Evolutionary conservation across 2,888 invertebrate genomes (phyloP).

Genomic region (Drosophila anomelani): DNA sequence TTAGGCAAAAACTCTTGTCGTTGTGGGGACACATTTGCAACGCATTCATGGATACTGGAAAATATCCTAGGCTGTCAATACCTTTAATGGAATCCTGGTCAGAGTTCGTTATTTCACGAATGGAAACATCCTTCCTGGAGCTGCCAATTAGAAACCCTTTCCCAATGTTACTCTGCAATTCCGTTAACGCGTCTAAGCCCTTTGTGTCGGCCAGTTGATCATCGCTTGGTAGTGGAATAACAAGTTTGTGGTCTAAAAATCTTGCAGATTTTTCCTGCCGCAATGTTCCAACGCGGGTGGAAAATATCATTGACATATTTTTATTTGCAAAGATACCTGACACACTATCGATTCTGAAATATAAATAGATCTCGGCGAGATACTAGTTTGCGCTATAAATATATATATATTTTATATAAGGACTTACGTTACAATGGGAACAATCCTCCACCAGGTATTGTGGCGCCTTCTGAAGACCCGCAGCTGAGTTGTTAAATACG

Average conservation of each 20-base stretch:
- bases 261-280: conserved; percentile 58
- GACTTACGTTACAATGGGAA: conserved; percentile 77
- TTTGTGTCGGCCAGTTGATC: not conserved
- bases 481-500: conserved; percentile 73
- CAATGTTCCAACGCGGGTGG: conserved; percentile 75
- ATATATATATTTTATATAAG: not conserved
- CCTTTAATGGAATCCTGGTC: not conserved
- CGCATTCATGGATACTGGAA: conserved; percentile 60
- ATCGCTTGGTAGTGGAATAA: conserved; percentile 49
- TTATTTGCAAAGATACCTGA: conserved; percentile 73
- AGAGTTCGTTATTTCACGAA: not conserved
- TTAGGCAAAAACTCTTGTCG: conserved; percentile 69
- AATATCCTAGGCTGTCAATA: conserved; percentile 56
- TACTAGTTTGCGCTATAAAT: not conserved
- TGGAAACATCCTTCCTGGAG: not conserved
- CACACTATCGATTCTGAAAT: conserved; percentile 71
- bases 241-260: conserved; percentile 62
- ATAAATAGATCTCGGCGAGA: too few species aligned
- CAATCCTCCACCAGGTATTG: conserved; percentile 78
- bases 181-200: not conserved
- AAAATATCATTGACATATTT: conserved; percentile 80
- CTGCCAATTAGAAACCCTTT: conserved; percentile 1
- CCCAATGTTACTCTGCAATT: conserved; percentile 7
- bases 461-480: conserved; percentile 75
- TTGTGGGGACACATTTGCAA: conserved; percentile 69